Evolutionary conservation across 2,888 invertebrate genomes (phyloP).

Genomic region (Drosophila bunnanda): DNA sequence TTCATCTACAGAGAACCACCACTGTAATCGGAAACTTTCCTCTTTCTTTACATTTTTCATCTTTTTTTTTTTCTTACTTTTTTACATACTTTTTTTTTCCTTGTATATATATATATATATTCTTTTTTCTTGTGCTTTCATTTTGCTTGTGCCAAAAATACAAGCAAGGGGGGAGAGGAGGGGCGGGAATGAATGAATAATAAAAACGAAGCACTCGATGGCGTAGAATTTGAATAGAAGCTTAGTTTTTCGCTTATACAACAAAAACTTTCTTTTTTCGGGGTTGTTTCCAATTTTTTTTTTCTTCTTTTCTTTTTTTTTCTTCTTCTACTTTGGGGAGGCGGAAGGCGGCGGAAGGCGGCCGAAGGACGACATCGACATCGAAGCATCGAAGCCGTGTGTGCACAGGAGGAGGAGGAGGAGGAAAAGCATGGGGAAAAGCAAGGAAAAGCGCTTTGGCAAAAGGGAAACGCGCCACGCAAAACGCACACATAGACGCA

Average conservation of each 20-base stretch:
- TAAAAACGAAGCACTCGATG: slow-evolving; percentile 81
- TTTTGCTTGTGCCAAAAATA: slow-evolving; percentile 78
- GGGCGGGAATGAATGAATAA: slow-evolving; percentile 77
- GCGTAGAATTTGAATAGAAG: slow-evolving; percentile 84
- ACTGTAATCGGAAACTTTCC: slow-evolving; percentile 82
- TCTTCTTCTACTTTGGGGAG: slow-evolving; percentile 49
- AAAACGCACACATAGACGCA: slow-evolving; percentile 63
- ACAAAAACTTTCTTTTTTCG: slow-evolving; percentile 77
- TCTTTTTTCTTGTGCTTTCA: slow-evolving; percentile 58
- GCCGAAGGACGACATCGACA: slow-evolving; percentile 49
- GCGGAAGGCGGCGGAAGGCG: slow-evolving; percentile 13
- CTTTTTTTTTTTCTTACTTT: slow-evolving; percentile 65
- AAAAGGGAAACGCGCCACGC: slow-evolving; percentile 48
- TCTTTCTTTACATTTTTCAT: slow-evolving; percentile 80
- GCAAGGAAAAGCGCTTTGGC: slow-evolving; percentile 69
- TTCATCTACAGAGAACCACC: slow-evolving; percentile 12
- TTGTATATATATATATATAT: slow-evolving; percentile 4
- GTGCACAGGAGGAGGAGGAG: slow-evolving; percentile 49
- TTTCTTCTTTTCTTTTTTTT: too few relatives aligned
- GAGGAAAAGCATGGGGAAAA: slow-evolving; percentile 19
- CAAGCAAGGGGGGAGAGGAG: slow-evolving; percentile 39
- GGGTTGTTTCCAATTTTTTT: slow-evolving; percentile 79
- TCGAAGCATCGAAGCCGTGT: slow-evolving; percentile 39
- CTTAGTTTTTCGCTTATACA: slow-evolving; percentile 84
- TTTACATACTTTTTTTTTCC: slow-evolving; percentile 44